Conservation (phyloP, 1,140 invertebrate genomes). For the Heliconius nattereri region DNA sequence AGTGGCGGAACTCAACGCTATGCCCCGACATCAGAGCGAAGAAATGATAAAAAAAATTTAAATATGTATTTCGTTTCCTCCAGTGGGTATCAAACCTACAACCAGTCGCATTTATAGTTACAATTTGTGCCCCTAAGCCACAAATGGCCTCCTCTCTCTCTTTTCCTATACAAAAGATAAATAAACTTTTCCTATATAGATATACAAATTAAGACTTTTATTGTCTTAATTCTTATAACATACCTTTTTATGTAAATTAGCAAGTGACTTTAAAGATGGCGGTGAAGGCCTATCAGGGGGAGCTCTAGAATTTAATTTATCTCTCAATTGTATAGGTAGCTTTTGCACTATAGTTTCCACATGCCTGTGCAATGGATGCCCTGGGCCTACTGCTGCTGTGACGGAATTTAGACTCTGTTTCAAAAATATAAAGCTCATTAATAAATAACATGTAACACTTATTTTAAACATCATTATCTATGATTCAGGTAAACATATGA, state of each 20-base stretch:
- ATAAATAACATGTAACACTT: not conserved
- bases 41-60: no score
- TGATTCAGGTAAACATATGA: not conserved
- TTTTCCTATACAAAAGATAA: no score
- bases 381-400: conserved; percentile 84
- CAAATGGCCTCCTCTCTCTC: no score
- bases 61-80: no score
- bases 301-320: conserved; percentile 85
- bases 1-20: no score
- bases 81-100: no score
- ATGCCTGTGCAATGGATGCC: conserved; percentile 86
- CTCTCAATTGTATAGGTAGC: conserved; percentile 88
- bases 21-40: no score
- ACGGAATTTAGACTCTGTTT: conserved; percentile 87
- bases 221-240: conserved; percentile 5
- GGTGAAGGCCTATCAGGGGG: conserved; percentile 86
- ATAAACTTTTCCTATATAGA: not conserved
- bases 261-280: conserved; percentile 90
- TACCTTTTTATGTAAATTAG: conserved; percentile 87
- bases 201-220: not conserved
- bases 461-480: conserved; percentile 1
- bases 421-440: conserved; percentile 15
- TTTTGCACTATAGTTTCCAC: conserved; percentile 95
- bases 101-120: no score
- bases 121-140: no score